Evolutionary conservation across 2,888 invertebrate genomes (phyloP), one percentile per base, ranked within the genome.

Genomic region (Chouioia cunea): DNA sequence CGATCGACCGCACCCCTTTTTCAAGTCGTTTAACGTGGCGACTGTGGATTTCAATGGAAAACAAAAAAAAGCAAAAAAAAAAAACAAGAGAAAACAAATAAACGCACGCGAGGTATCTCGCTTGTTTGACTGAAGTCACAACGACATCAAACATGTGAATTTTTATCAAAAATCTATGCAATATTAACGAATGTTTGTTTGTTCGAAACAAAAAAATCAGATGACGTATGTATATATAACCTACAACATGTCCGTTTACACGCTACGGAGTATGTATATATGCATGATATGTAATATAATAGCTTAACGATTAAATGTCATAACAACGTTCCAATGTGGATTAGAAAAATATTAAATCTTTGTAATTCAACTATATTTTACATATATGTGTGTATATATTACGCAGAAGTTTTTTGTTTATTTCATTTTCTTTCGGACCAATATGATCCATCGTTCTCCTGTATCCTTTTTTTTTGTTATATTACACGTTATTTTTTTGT

Each of bases 291-390:
- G 68, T 73, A 59, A 73, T 56, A 74, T 74, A 58, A 74, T 68
- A 78, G 73, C 79, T 81, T 82, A 82, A 83, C 81, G 80, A 82
- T 81, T 79, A 65, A 79, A 81, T 81, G 27, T 68, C 64, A 83
- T 84, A 86, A 87, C 86, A 86, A 87, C 86, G 36, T 86, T 88
- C 88, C 88, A 88, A 88, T 88, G 86, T 88, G 88, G 88, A 88
- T 87, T 88, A 88, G 87, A 85, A 85, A 86, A 86, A 86, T 86
- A 86, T 86, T 85, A 86, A 87, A 86, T 84, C 81, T 83, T 81
- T 78, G 70, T 10, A 36, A 36, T 36, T 3, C 36, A 36, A 36
- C 36, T 36, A 36, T 6, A 36, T 10, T 74, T 75, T 18, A 56
- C 23, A 76, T 77, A 77, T 73, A 76, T 74, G 74, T 75, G 62